Percentiles rank a stretch among this genome's conserved stretches.
These are phyloP conservation scores for Macquaria australasica DNA, from an alignment of 2,113 vertebrate species.

Conservation along the genomic window DNA sequence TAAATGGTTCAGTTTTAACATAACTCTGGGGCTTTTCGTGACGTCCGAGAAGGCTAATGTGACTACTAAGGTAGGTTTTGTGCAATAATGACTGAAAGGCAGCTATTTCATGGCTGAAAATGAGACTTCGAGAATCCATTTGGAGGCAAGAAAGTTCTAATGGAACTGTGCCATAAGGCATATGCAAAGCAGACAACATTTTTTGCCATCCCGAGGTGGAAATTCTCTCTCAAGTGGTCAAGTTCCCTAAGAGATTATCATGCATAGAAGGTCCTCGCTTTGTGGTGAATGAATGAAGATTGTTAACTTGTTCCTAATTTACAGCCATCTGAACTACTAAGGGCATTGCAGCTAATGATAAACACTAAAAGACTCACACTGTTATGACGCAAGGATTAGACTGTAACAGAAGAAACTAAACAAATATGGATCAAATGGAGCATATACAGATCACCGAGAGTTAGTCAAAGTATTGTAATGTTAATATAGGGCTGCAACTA, in stretches of 20 bases:
- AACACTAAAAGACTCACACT: background rate
- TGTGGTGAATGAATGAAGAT: background rate
- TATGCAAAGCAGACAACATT: conserved; percentile 1
- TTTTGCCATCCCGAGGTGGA: background rate
- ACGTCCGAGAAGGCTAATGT: background rate
- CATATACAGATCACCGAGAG: background rate
- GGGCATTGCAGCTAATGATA: background rate
- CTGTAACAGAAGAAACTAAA: background rate
- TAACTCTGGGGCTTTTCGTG: background rate
- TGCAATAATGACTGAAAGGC: background rate
- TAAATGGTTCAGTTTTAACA: background rate
- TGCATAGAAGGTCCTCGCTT: background rate
- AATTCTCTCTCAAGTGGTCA: background rate
- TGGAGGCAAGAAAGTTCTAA: background rate
- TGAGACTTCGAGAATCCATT: background rate
- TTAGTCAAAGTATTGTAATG: background rate
- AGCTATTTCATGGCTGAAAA: background rate
- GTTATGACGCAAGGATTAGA: conserved; percentile 16
- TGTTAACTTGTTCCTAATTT: background rate
- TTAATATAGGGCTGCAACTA: background rate
- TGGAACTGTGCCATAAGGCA: background rate
- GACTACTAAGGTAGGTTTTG: background rate
- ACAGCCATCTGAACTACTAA: background rate
- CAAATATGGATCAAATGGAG: background rate
- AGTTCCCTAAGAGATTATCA: background rate